Evolutionary conservation across 2,797 vertebrate genomes (phyloP).

Genomic region (Ficedula albicollis): DNA sequence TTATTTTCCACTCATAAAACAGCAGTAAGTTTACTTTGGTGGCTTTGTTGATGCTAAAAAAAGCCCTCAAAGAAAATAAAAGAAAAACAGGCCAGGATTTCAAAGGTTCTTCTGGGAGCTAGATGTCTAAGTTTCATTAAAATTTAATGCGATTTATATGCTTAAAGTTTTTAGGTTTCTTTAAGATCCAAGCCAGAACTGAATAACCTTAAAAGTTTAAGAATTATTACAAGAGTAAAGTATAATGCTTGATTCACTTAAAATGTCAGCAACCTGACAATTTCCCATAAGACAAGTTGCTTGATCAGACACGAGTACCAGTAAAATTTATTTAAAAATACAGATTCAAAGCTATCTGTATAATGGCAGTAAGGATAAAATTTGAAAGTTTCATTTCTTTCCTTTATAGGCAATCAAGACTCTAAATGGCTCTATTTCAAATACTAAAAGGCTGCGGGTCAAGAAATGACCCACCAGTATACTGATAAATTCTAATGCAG

Average conservation of each 20-base stretch:
- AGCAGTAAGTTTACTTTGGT: not conserved
- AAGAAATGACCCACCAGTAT: not conserved
- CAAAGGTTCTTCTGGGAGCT: conserved; percentile 4
- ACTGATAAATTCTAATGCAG: not conserved
- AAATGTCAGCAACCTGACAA: not conserved
- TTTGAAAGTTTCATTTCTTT: not conserved
- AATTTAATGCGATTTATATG: conserved; percentile 8
- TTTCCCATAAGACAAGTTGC: not conserved
- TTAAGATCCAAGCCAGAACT: conserved; percentile 30
- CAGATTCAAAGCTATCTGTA: not conserved
- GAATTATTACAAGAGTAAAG: not conserved
- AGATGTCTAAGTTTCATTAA: conserved; percentile 10
- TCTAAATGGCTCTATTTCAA: not conserved
- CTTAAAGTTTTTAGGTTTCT: not conserved
- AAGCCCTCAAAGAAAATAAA: not conserved
- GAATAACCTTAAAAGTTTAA: not conserved
- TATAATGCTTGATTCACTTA: not conserved
- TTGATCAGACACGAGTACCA: not conserved
- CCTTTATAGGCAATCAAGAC: not conserved
- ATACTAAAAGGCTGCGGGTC: not conserved
- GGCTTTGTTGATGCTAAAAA: not conserved
- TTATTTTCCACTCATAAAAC: conserved; percentile 46
- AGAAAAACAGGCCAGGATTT: not conserved
- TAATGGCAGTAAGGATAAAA: not conserved
- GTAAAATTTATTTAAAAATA: not conserved